These are phyloP conservation scores for Brevipalpus yothersi DNA, from an alignment of 1,140 invertebrate species.

Conservation along the genomic window DNA sequence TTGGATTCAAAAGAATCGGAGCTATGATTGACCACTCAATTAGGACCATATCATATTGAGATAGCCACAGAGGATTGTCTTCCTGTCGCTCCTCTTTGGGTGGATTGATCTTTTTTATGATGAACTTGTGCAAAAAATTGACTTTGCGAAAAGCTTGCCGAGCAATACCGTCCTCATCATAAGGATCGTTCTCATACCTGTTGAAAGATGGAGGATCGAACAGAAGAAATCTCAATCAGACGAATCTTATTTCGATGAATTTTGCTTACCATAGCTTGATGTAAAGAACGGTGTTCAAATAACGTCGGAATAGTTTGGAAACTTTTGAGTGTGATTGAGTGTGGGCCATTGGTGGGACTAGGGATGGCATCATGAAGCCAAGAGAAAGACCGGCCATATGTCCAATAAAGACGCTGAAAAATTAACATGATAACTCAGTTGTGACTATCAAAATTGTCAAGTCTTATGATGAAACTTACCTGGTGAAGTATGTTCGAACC, in stretches of 20 bases:
- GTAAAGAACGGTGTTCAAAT: slow-evolving; percentile 42
- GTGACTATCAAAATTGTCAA: not conserved
- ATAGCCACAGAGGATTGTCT: slow-evolving; percentile 17
- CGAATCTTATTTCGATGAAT: not conserved
- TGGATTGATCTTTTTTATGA: slow-evolving; percentile 18
- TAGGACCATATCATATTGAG: slow-evolving; percentile 53
- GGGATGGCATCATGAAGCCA: not conserved
- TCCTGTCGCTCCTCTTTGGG: slow-evolving; percentile 5
- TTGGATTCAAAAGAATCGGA: slow-evolving; percentile 34
- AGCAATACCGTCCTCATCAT: slow-evolving; percentile 19
- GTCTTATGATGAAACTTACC: not conserved
- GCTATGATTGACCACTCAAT: slow-evolving; percentile 47
- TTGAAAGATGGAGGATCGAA: slow-evolving; percentile 13
- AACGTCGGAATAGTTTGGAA: slow-evolving; percentile 40
- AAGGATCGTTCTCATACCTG: slow-evolving; percentile 29
- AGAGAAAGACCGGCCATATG: not conserved
- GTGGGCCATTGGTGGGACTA: not conserved
- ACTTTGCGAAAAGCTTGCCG: slow-evolving; percentile 24
- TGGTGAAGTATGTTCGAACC: slow-evolving; percentile 1
- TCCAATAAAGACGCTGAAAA: not conserved
- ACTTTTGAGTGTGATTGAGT: slow-evolving; percentile 7
- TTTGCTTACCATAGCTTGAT: slow-evolving; percentile 33
- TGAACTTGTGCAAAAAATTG: slow-evolving; percentile 20
- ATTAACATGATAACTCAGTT: not conserved
- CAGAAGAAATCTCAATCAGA: not conserved